phyloP scores from a whole-genome alignment of 2,888 invertebrate species.

The Rotaria magnacalcarata region DNA sequence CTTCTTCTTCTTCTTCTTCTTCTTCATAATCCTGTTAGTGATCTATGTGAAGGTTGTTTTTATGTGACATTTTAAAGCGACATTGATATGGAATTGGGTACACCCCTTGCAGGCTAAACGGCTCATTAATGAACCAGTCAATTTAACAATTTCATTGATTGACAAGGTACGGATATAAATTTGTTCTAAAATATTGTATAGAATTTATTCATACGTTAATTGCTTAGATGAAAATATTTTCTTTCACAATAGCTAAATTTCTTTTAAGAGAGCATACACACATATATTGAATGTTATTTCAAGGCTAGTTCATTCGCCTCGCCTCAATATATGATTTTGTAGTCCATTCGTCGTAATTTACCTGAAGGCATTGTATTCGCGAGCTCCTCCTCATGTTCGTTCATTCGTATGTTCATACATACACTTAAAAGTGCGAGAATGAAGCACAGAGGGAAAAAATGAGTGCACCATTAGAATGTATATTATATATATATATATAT shows the following conservation, averaged over 20 bases:
- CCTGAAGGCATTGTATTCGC: conserved; percentile 4
- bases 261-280: no score
- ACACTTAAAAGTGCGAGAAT: no score
- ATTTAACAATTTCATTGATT: not conserved
- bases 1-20: not conserved
- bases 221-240: no score
- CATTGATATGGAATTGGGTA: not conserved
- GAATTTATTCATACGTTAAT: no score
- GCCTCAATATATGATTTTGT: not conserved
- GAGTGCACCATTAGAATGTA: no score
- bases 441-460: no score
- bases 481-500: no score
- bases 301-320: no score
- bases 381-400: conserved; percentile 13
- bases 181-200: no score
- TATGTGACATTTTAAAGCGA: not conserved
- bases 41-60: not conserved
- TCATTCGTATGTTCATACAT: not conserved
- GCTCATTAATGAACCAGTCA: not conserved
- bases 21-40: not conserved
- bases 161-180: not conserved
- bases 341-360: not conserved
- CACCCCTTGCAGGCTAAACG: conserved; percentile 3
- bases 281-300: no score
- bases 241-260: no score